Conservation (phyloP, 2,888 invertebrate genomes). For the Holacanthella duospinosa region DNA sequence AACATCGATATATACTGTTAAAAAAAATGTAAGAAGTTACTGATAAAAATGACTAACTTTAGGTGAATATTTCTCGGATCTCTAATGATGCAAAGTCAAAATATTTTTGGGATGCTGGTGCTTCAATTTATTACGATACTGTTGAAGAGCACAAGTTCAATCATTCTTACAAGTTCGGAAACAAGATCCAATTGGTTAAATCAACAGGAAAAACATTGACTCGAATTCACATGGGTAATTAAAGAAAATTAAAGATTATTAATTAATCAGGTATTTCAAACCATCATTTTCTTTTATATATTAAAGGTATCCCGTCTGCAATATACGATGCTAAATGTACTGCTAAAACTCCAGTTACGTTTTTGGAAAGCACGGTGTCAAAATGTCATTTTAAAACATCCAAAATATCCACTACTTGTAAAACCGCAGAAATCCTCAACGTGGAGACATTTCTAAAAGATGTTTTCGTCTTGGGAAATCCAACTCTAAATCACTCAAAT, state of each 20-base stretch:
- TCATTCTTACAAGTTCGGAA: conserved; percentile 31
- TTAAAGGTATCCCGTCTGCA: conserved; percentile 40
- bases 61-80: background rate
- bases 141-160: background rate
- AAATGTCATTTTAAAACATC: conserved; percentile 41
- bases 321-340: conserved; percentile 41
- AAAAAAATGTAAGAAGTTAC: too few species aligned
- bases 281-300: too few species aligned
- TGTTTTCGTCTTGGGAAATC: conserved; percentile 18
- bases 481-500: conserved; percentile 11
- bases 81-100: conserved; percentile 15
- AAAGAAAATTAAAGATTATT: background rate
- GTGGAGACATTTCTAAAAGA: conserved; percentile 20
- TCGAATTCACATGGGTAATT: background rate
- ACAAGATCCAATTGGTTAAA: conserved; percentile 10
- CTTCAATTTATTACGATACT: too few species aligned
- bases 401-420: conserved; percentile 38
- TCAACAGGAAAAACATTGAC: background rate
- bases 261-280: too few species aligned
- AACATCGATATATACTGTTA: too few species aligned
- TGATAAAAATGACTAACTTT: too few species aligned
- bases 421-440: conserved; percentile 35
- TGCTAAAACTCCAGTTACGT: conserved; percentile 42
- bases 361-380: conserved; percentile 41
- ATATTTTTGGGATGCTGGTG: conserved; percentile 19